Conservation (phyloP, 2,797 vertebrate species). For the Schizopygopsis pylzovi region DNA sequence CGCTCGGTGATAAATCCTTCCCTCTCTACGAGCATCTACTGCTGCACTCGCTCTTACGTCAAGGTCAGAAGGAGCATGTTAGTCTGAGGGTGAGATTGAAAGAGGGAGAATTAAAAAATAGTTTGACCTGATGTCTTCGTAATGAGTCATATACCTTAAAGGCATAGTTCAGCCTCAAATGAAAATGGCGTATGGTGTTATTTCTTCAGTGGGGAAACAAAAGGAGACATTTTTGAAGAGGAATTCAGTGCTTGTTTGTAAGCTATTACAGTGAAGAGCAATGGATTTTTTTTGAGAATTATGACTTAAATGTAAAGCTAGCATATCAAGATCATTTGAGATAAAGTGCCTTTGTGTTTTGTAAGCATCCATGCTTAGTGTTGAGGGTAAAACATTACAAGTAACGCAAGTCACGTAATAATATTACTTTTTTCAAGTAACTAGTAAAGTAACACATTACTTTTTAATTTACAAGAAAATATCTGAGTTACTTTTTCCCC, state of each 20-base stretch:
- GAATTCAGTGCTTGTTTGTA: background rate
- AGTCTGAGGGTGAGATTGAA: background rate
- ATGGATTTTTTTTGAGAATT: background rate
- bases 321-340: background rate
- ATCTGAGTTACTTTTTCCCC: too few relatives aligned
- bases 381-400: too few relatives aligned
- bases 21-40: constrained; percentile 73
- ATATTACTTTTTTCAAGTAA: too few relatives aligned
- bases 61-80: constrained; percentile 44
- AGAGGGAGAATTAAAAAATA: constrained; percentile 21
- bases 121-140: constrained; percentile 31
- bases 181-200: background rate
- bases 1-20: constrained; percentile 73
- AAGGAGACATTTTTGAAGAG: constrained; percentile 7
- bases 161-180: constrained; percentile 4
- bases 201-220: background rate
- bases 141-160: constrained; percentile 33
- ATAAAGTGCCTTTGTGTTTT: background rate
- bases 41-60: constrained; percentile 72
- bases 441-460: too few relatives aligned
- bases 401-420: too few relatives aligned
- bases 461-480: too few relatives aligned
- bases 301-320: too few relatives aligned
- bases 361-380: too few relatives aligned
- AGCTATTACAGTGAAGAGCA: background rate